Base-by-base conservation (phyloP, 2,888 invertebrate species). In the Xylophagus ater region DNA sequence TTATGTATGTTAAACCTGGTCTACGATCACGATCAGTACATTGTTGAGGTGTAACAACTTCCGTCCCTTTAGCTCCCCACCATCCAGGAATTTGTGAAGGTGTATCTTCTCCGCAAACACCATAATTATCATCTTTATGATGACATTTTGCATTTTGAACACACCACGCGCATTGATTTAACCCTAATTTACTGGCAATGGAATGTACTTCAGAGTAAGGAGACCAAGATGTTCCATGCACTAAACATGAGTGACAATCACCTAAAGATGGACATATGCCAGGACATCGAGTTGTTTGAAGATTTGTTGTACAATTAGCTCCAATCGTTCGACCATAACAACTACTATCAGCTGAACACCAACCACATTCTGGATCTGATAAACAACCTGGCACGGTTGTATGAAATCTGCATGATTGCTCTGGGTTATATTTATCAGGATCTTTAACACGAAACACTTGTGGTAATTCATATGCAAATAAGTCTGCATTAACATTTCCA, bases 301-400 rank as follows among this genome's bases (percentile, higher is more conserved):
- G 66, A 66, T 90, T 90, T 1, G 87, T 89, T 1, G 89, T 89
- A 55, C 89, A 89, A 58, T 88, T 89, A 7, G 86, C 83, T 1
- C 87, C 87, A 33, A 84, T 76, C 2, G 86, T 86, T 43, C 88
- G 74, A 1, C 86, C 86, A 55, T 86, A 86, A 54, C 88, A 88
- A 43, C 71, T 77, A 47, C 78, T 79, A 48, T 82, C 82, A 17
- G 82, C 79, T 1, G 86, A 85, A 59, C 93, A 93, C 89, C 89
- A 92, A 10, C 90, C 89, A 58, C 93, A 94, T 61, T 90, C 90
- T 0, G 90, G 89, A 65, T 93, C 89, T 0, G 86, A 82, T 0
- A 84, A 74, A 53, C 89, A 90, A 54, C 85, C 84, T 2, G 78
- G 76, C 49, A 84, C 77, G 20, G 77, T 74, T 49, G 73, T 73